Base-by-base conservation (phyloP, 2,113 vertebrate genomes). In the Osmerus eperlanus region DNA sequence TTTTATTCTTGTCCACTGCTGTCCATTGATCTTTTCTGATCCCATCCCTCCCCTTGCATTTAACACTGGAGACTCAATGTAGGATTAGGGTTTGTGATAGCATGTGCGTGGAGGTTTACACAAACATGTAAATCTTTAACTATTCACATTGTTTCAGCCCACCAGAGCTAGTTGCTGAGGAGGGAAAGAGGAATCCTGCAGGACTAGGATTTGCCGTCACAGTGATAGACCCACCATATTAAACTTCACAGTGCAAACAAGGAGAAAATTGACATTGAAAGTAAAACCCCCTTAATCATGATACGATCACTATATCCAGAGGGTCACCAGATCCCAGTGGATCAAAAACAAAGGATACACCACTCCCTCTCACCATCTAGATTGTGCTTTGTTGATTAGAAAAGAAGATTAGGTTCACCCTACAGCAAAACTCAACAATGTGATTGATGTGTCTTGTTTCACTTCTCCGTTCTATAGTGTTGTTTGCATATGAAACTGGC, bases 331-430 rank as follows among this genome's bases (percentile, higher is more conserved):
- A 80, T 54, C 55, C 80, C 79, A 86, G 80, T 81, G 80, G 59
- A 60, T 73, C 69, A 82, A 88, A 89, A 47, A 15, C 4, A 5
- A 56, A 89, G 78, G 68, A 84, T 84, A 88, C 83, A 81, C 74
- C 75, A 77, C 85, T 85, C 78, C 78, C 81, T 83, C 83, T 85
- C 72, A 68, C 86, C 84, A 86, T 88, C 83, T 88, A 90, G 89
- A 91, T 92, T 93, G 91, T 92, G 92, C 91, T 92, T 92, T 92
- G 87, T 92, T 90, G 86, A 88, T 92, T 90, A 90, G 75, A 87
- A 91, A 92, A 91, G 79, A 89, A 84, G 83, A 90, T 84, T 78
- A 84, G 82, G 79, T 81, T 80, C 84, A 85, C 82, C 78, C 82
- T 87, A 84, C 72, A 77, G 81, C 85, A 68, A 56, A 85, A 86